Conservation (phyloP, 1,140 invertebrate species). For the Lineus longissimus region DNA sequence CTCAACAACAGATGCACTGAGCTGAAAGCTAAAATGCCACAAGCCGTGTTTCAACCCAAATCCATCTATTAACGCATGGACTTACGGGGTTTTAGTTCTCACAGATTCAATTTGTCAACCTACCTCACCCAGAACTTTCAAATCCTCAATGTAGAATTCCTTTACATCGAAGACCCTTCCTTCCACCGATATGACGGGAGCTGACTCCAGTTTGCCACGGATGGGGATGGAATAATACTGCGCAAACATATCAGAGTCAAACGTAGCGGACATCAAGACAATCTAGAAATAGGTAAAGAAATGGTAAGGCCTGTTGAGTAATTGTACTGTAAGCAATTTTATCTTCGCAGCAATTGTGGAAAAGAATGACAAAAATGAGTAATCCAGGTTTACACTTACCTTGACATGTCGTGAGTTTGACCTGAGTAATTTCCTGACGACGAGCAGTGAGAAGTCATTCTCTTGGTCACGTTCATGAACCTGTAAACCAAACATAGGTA, state of each 20-base stretch:
- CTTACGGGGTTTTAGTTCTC: too few species aligned
- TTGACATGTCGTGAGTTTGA: slow-evolving; percentile 60
- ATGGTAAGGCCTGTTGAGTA: neutral
- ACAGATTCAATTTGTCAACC: too few species aligned
- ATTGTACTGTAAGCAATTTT: neutral
- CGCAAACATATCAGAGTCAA: slow-evolving; percentile 46
- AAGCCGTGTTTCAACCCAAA: too few species aligned
- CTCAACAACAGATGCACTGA: too few species aligned
- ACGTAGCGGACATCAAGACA: slow-evolving; percentile 53
- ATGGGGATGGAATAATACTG: slow-evolving; percentile 46
- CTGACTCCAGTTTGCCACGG: slow-evolving; percentile 32
- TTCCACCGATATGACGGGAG: slow-evolving; percentile 44
- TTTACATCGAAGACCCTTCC: slow-evolving; percentile 37
- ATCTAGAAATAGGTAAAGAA: too few species aligned
- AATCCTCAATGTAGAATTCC: slow-evolving; percentile 46
- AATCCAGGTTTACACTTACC: slow-evolving; percentile 40
- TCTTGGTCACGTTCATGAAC: slow-evolving; percentile 54
- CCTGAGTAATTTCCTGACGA: slow-evolving; percentile 46
- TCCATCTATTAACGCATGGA: too few species aligned
- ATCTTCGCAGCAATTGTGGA: neutral
- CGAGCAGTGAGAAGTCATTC: slow-evolving; percentile 47
- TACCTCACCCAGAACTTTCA: slow-evolving; percentile 35
- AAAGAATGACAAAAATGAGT: neutral
- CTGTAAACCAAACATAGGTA: slow-evolving; percentile 51
- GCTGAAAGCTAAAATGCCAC: too few species aligned